Evolutionary conservation across 2,113 vertebrate genomes (phyloP).

Genomic region (Sylvilagus bachmani): DNA sequence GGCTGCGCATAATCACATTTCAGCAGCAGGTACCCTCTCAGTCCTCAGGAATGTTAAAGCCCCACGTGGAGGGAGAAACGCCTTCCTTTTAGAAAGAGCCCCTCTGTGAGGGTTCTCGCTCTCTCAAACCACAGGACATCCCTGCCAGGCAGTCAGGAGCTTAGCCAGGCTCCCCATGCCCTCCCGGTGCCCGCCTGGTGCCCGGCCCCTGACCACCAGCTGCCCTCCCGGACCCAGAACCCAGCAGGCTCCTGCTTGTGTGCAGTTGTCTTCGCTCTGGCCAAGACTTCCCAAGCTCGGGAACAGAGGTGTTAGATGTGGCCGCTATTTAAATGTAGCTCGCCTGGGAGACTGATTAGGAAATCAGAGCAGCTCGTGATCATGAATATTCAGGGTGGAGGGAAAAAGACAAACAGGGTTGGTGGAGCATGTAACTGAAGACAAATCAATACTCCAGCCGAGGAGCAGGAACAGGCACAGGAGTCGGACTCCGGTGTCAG

Average conservation of each 20-base stretch:
- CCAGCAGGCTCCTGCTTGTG: not conserved
- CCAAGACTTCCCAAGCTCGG: conserved; percentile 12
- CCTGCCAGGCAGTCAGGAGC: not conserved
- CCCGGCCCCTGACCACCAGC: too few species aligned
- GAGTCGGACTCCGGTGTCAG: not conserved
- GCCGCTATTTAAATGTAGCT: conserved; percentile 43
- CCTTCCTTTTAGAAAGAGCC: not conserved
- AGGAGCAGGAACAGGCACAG: not conserved
- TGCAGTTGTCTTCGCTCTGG: conserved; percentile 58
- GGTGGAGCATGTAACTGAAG: conserved; percentile 28
- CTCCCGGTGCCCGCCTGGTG: not conserved
- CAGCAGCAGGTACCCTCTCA: conserved; percentile 57
- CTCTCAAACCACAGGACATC: not conserved
- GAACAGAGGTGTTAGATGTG: conserved; percentile 7
- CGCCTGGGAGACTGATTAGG: conserved; percentile 7
- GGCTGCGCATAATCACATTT: conserved; percentile 47
- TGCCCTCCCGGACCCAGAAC: not conserved
- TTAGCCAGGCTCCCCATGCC: not conserved
- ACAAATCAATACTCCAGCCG: not conserved
- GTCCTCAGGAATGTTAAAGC: conserved; percentile 41
- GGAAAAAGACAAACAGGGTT: conserved; percentile 26
- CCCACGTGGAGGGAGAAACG: not conserved
- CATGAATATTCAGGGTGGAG: conserved; percentile 63
- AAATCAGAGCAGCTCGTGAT: not conserved
- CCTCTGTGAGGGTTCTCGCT: not conserved